Evolutionary conservation across 2,113 vertebrate species (phyloP).

Genomic region (Coptodon rendalli): DNA sequence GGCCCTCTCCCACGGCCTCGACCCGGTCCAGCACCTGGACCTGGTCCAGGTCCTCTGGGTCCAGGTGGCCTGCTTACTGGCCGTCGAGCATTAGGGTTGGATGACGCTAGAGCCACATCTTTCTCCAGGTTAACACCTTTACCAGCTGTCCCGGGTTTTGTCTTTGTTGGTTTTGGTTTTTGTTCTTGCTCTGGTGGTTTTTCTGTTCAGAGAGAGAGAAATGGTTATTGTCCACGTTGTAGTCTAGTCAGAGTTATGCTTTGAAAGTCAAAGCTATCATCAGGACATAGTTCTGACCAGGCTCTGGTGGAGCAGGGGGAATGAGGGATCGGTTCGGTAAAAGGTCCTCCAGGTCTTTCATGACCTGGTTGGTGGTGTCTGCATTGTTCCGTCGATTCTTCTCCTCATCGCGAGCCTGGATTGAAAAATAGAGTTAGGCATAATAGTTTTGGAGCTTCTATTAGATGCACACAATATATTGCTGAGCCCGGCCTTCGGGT

Average conservation of each 20-base stretch:
- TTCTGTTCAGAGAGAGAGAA: slow-evolving; percentile 43
- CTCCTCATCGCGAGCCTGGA: slow-evolving; percentile 87
- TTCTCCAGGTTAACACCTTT: slow-evolving; percentile 59
- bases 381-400: slow-evolving; percentile 89
- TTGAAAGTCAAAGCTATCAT: not conserved
- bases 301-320: slow-evolving; percentile 36
- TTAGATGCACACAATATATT: not conserved
- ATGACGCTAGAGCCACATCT: slow-evolving; percentile 52
- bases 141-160: slow-evolving; percentile 52
- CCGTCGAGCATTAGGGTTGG: slow-evolving; percentile 48
- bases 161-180: slow-evolving; percentile 64
- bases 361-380: slow-evolving; percentile 73
- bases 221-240: not conserved
- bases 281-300: slow-evolving; percentile 29
- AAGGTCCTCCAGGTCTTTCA: slow-evolving; percentile 81
- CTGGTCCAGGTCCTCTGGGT: slow-evolving; percentile 26
- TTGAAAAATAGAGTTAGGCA: not conserved
- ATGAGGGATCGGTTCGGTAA: slow-evolving; percentile 60
- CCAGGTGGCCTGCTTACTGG: slow-evolving; percentile 56
- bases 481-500: not conserved
- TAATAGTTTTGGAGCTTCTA: not conserved
- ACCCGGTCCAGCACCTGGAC: slow-evolving; percentile 34
- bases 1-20: slow-evolving; percentile 47
- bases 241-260: not conserved
- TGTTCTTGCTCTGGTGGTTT: slow-evolving; percentile 35